These are phyloP conservation scores for Lophotriccus pileatus DNA, from an alignment of 2,797 vertebrate species.

Conservation along the genomic window DNA sequence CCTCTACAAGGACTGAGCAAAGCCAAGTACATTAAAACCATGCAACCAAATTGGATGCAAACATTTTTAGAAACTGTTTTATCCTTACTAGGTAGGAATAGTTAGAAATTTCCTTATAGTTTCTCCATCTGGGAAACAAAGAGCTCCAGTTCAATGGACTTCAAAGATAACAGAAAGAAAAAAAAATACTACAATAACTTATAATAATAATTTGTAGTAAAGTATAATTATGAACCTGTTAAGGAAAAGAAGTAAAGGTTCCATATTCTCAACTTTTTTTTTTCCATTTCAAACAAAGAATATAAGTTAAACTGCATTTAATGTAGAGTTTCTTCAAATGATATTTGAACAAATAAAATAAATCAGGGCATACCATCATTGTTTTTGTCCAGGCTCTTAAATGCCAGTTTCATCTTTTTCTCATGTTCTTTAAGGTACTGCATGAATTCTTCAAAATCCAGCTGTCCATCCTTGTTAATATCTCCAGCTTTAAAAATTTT, in stretches of 20 bases:
- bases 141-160: background rate
- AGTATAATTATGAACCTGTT: background rate
- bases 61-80: background rate
- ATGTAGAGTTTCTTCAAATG: background rate
- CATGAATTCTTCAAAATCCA: slow-evolving; percentile 93
- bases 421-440: slow-evolving; percentile 96
- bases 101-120: background rate
- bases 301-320: background rate
- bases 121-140: background rate
- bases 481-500: slow-evolving; percentile 93
- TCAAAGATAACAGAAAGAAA: background rate
- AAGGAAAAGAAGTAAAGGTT: background rate
- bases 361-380: slow-evolving; percentile 83
- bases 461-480: slow-evolving; percentile 83
- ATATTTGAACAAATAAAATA: background rate
- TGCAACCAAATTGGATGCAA: background rate
- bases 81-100: background rate
- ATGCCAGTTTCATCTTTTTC: slow-evolving; percentile 92
- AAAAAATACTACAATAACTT: background rate
- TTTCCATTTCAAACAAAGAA: background rate
- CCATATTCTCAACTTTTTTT: background rate
- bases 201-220: background rate
- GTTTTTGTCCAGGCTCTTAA: slow-evolving; percentile 96
- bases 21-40: background rate
- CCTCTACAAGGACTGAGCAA: background rate